Evolutionary conservation across 2,113 vertebrate species (phyloP).

Genomic region (Myrmecophaga tridactyla): DNA sequence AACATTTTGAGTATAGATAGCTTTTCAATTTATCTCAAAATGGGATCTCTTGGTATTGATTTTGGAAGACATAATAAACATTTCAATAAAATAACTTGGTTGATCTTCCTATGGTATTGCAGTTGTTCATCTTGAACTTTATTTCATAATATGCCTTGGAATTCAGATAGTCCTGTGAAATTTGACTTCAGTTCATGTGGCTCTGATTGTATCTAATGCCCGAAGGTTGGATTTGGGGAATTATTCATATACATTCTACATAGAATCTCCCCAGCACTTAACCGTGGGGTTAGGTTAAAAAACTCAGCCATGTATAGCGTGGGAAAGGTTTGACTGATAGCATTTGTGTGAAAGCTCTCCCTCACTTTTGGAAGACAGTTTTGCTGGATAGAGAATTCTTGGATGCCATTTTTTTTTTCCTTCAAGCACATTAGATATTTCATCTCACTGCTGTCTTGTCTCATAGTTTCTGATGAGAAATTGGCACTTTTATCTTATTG

Average conservation of each 20-base stretch:
- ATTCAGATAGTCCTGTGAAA: neutral
- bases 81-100: conserved; percentile 3
- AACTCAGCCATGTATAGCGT: neutral
- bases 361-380: no score
- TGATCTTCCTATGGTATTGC: neutral
- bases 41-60: no score
- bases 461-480: no score
- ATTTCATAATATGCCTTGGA: neutral
- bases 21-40: neutral
- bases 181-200: neutral
- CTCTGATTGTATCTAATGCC: neutral
- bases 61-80: no score
- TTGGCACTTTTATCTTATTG: no score
- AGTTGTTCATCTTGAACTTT: conserved; percentile 8
- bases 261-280: neutral
- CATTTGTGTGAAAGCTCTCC: neutral
- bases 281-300: neutral
- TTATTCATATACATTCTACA: neutral
- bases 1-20: neutral
- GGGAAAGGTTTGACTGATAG: neutral
- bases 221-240: neutral
- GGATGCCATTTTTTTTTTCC: no score
- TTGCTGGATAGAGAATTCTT: no score
- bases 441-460: no score
- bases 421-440: no score